Conservation (phyloP, 2,113 vertebrate genomes). For the Pyxicephalus adspersus region DNA sequence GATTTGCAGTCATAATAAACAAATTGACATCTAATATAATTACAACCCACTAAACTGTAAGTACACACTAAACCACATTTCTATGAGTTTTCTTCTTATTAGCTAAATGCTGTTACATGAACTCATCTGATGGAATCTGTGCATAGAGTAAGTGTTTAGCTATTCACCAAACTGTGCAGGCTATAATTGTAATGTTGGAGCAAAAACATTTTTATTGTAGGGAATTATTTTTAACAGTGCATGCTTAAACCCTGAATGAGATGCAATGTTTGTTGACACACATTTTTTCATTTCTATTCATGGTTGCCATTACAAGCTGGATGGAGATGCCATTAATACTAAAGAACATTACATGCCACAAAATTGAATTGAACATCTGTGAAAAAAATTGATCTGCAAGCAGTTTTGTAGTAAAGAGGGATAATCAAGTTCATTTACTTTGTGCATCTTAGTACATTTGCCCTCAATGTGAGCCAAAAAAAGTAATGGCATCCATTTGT, state of each 20-base stretch:
- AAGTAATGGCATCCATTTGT: not conserved
- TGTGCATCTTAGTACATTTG: not conserved
- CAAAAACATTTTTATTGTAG: slow-evolving; percentile 7
- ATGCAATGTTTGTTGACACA: not conserved
- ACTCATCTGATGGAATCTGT: slow-evolving; percentile 7
- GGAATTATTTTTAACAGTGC: slow-evolving; percentile 14
- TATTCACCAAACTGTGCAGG: slow-evolving; percentile 13
- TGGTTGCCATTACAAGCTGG: not conserved
- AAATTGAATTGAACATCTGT: not conserved
- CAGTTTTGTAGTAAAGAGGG: not conserved
- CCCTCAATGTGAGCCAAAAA: not conserved
- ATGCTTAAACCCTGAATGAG: slow-evolving; percentile 6
- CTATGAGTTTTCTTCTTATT: not conserved
- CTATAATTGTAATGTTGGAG: slow-evolving; percentile 31
- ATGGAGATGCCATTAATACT: not conserved
- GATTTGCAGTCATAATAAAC: not conserved
- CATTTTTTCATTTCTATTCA: not conserved
- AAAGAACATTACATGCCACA: not conserved
- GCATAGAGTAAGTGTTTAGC: slow-evolving; percentile 7
- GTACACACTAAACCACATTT: not conserved
- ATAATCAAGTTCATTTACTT: not conserved
- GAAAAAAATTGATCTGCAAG: not conserved
- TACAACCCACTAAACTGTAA: not conserved
- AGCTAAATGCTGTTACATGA: slow-evolving; percentile 12
- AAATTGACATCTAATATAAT: slow-evolving; percentile 30